These are phyloP conservation scores for Noctilio leporinus DNA, from an alignment of 2,113 vertebrate species.

Conservation along the genomic window DNA sequence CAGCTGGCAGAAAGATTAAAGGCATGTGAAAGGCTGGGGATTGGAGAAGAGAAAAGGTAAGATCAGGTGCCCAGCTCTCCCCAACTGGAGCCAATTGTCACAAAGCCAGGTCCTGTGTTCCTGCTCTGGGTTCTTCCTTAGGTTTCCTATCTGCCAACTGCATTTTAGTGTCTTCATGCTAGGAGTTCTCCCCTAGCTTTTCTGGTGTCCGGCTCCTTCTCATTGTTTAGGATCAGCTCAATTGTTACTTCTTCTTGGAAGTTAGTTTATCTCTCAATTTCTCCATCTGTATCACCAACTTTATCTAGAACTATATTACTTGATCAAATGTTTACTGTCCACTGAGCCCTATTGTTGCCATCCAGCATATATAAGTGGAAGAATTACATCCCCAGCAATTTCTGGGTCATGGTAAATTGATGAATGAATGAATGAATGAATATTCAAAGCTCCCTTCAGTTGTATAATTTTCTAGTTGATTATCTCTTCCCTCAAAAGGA, in stretches of 20 bases:
- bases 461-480: neutral
- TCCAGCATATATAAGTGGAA: neutral
- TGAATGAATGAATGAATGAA: neutral
- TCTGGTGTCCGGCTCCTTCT: neutral
- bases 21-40: neutral
- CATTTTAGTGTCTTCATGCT: neutral
- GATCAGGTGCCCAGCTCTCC: neutral
- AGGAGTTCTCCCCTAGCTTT: too few relatives aligned
- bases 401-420: neutral
- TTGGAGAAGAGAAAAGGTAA: neutral
- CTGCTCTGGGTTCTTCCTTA: neutral
- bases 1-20: neutral
- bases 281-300: neutral
- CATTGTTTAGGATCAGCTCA: neutral
- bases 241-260: neutral
- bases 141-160: rapidly evolving
- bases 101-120: neutral
- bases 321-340: neutral
- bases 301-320: neutral
- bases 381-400: neutral
- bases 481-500: neutral
- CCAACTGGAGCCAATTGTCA: neutral
- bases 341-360: neutral
- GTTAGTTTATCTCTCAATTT: neutral
- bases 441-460: neutral